A percentile compares a stretch with the other conserved stretches of the same genome.
Evolutionary conservation across 2,888 invertebrate genomes (phyloP).

Genomic region (Luffia ferchaultella): DNA sequence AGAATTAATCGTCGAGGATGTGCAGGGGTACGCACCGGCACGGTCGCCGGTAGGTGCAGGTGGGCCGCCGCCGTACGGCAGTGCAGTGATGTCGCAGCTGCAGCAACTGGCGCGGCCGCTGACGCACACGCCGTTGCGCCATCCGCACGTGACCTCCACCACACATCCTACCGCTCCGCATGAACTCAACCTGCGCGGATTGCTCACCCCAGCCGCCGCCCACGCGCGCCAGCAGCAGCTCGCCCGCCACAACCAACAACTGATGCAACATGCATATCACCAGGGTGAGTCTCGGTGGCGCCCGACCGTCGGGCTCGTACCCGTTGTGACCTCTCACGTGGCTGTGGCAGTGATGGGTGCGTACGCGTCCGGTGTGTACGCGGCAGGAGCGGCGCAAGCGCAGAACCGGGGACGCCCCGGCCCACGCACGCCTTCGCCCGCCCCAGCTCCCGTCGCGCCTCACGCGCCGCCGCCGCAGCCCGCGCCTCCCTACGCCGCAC

Average conservation of each 20-base stretch:
- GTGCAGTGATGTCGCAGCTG: conserved; percentile 18
- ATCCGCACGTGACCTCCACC: conserved; percentile 70
- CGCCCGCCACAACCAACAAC: conserved; percentile 8
- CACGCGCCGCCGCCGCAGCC: conserved; percentile 58
- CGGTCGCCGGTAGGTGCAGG: conserved; percentile 17
- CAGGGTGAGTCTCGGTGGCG: conserved; percentile 32
- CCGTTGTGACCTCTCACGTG: background rate
- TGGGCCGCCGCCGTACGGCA: conserved; percentile 22
- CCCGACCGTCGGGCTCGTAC: background rate
- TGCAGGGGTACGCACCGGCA: conserved; percentile 35
- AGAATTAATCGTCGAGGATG: too few relatives aligned
- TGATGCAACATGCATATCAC: conserved; percentile 45
- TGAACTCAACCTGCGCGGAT: conserved; percentile 56
- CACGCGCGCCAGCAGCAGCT: conserved; percentile 34
- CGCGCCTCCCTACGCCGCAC: conserved; percentile 27
- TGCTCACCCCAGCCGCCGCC: conserved; percentile 33
- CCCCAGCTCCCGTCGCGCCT: conserved; percentile 41
- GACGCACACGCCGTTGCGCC: conserved; percentile 51
- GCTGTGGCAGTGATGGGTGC: conserved; percentile 39
- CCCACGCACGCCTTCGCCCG: conserved; percentile 36
- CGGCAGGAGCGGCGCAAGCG: conserved; percentile 20
- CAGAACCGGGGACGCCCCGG: conserved; percentile 5
- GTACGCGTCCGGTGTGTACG: conserved; percentile 27
- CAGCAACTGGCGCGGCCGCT: conserved; percentile 28
- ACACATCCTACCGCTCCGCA: conserved; percentile 61